phyloP scores from a whole-genome alignment of 30 jellyfish, hydroid and myxozoan genomes.

The Phacellophora camtschatica region DNA sequence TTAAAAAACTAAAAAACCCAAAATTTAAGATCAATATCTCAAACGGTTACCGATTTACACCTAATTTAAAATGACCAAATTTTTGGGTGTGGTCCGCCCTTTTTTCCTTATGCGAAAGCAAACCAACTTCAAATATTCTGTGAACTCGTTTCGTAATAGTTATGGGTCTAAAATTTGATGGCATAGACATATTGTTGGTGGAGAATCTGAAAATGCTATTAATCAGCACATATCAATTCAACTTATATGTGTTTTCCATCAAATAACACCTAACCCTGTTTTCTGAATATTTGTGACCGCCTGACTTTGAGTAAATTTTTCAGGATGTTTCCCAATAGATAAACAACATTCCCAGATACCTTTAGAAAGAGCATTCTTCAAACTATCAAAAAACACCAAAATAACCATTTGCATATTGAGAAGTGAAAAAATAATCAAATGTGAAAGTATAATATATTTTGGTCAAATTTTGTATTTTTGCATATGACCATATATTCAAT shows the following conservation, averaged over 20 bases:
- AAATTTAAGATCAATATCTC: slow-evolving; percentile 9
- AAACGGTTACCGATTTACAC: background rate
- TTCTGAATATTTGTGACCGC: background rate
- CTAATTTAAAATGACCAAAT: background rate
- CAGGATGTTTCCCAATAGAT: background rate
- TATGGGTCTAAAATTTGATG: background rate
- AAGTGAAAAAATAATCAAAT: background rate
- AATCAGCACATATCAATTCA: background rate
- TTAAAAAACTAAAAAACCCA: background rate
- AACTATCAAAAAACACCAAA: background rate
- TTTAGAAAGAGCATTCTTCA: background rate
- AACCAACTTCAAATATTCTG: background rate
- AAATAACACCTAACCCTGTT: background rate
- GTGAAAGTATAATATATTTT: background rate
- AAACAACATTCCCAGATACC: background rate
- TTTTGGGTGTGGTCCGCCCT: slow-evolving; percentile 24
- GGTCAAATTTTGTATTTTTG: background rate
- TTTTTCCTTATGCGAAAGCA: background rate
- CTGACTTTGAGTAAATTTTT: background rate
- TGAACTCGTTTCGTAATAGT: background rate
- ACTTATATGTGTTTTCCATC: background rate
- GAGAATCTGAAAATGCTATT: background rate
- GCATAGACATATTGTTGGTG: background rate
- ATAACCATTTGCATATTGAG: background rate
- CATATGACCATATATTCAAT: background rate